Percentiles rank a stretch among this genome's conserved stretches.
Conservation (phyloP, 2,888 invertebrate genomes). For the Campoletis raptor region DNA sequence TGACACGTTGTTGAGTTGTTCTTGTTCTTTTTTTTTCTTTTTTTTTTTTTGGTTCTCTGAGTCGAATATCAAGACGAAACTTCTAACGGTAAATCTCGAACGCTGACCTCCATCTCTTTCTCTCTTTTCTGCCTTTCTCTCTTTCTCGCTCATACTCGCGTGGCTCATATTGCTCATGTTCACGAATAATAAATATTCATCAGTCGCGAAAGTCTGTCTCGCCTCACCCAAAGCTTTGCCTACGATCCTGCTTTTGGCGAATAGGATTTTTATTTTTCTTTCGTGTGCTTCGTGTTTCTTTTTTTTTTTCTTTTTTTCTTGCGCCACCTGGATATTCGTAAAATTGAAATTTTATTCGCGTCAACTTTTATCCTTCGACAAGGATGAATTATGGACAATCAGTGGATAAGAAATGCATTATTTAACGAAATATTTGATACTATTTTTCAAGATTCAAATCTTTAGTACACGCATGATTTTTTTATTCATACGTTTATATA, state of each 20-base stretch:
- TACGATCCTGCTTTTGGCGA: conserved; percentile 14
- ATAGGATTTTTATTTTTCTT: conserved; percentile 2
- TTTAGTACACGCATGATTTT: conserved; percentile 20
- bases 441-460: conserved; percentile 35
- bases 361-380: conserved; percentile 31
- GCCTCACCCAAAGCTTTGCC: conserved; percentile 28
- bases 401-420: conserved; percentile 24
- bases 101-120: conserved; percentile 43
- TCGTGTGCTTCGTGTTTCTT: background rate
- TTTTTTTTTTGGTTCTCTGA: conserved; percentile 9
- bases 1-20: conserved; percentile 26
- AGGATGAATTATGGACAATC: conserved; percentile 40
- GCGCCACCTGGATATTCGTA: conserved; percentile 22
- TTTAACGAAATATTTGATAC: conserved; percentile 28
- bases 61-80: conserved; percentile 44
- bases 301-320: background rate
- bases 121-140: conserved; percentile 23
- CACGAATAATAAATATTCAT: conserved; percentile 62
- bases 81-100: conserved; percentile 54
- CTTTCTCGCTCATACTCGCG: conserved; percentile 16
- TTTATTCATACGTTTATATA: conserved; percentile 20
- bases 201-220: conserved; percentile 17
- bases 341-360: conserved; percentile 42
- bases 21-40: background rate
- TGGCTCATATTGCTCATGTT: conserved; percentile 50